These are phyloP conservation scores for Thereva nobilitata DNA, from an alignment of 2,888 invertebrate genomes.

Conservation along the genomic window DNA sequence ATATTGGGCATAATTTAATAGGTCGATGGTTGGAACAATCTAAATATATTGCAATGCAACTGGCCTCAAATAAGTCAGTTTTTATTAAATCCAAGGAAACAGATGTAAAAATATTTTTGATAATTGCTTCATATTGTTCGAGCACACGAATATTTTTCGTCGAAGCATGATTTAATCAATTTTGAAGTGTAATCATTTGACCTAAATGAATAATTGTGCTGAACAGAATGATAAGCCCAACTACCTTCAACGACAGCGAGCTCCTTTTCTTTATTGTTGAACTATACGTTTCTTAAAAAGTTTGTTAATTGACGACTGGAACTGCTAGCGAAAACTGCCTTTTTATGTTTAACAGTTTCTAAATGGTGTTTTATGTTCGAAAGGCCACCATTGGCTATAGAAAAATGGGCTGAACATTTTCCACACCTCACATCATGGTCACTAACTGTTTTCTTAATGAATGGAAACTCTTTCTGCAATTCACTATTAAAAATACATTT, in stretches of 20 bases:
- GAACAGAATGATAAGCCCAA: constrained; percentile 31
- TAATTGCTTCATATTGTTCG: constrained; percentile 38
- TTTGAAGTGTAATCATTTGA: constrained; percentile 30
- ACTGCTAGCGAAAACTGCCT: not conserved
- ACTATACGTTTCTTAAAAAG: too few relatives aligned
- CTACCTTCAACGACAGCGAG: constrained; percentile 17
- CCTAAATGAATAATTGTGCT: constrained; percentile 24
- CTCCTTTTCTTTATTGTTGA: not conserved
- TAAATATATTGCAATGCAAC: constrained; percentile 8
- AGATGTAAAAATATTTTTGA: constrained; percentile 36
- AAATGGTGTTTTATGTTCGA: not conserved
- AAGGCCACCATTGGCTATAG: constrained; percentile 3
- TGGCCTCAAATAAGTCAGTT: constrained; percentile 32
- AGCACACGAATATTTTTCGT: constrained; percentile 35
- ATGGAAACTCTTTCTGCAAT: not conserved
- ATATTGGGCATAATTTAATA: too few relatives aligned
- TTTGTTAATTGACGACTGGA: too few relatives aligned
- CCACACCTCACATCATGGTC: not conserved
- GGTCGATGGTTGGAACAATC: too few relatives aligned
- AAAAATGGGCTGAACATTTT: constrained; percentile 10
- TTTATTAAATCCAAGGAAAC: constrained; percentile 37
- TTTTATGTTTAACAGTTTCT: constrained; percentile 2
- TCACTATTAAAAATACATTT: too few relatives aligned
- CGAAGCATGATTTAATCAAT: constrained; percentile 12
- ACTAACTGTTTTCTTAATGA: not conserved